Conservation (phyloP, 2,888 invertebrate genomes). For the Copidosoma aretas region DNA sequence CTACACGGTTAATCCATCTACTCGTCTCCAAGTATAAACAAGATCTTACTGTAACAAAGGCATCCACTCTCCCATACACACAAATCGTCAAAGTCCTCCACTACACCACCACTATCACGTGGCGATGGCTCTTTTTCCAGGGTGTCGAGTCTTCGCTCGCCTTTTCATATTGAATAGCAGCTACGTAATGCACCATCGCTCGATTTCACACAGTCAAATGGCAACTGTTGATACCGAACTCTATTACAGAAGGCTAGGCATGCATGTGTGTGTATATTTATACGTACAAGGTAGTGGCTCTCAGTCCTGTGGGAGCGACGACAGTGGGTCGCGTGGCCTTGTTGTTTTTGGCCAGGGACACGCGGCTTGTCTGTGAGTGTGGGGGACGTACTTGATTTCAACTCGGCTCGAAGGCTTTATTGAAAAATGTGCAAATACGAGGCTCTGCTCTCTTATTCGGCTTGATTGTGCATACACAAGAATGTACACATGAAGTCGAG, state of each 20-base stretch:
- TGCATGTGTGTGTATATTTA: conserved; percentile 7
- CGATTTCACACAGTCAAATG: conserved; percentile 4
- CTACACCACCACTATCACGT: background rate
- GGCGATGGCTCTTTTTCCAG: background rate
- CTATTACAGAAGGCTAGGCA: background rate
- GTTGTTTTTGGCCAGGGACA: conserved; percentile 59
- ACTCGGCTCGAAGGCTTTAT: conserved; percentile 55
- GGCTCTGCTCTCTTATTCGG: conserved; percentile 4
- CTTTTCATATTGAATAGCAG: too few species aligned
- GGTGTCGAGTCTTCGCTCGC: background rate
- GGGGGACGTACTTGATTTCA: conserved; percentile 38
- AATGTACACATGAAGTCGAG: conserved; percentile 5
- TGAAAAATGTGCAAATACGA: conserved; percentile 59
- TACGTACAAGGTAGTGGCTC: background rate
- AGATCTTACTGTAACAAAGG: background rate
- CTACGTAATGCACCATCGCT: background rate
- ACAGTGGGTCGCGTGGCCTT: conserved; percentile 48
- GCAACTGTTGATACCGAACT: background rate
- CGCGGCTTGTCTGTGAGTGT: conserved; percentile 31
- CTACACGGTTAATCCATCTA: too few species aligned
- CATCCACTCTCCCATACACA: conserved; percentile 9
- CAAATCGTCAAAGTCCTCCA: too few species aligned
- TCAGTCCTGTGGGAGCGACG: conserved; percentile 47
- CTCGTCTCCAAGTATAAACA: conserved; percentile 1
- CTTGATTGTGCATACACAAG: background rate